Evolutionary conservation across 1,140 invertebrate species (phyloP).

Genomic region (Cardiocondyla obscurior): DNA sequence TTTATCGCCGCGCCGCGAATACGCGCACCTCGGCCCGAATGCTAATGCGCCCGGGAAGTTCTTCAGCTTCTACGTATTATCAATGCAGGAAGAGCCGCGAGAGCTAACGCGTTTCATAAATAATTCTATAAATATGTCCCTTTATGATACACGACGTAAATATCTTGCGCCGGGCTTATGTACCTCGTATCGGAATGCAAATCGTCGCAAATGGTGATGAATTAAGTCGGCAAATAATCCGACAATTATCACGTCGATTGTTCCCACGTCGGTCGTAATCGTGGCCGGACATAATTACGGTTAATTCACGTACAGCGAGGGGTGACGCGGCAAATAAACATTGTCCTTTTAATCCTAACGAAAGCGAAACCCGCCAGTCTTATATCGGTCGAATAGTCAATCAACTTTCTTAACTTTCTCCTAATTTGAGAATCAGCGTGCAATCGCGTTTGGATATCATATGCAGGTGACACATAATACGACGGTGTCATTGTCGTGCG

Average conservation of each 20-base stretch:
- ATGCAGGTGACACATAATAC: neutral
- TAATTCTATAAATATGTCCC: neutral
- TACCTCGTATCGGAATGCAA: neutral
- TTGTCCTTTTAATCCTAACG: conserved; percentile 43
- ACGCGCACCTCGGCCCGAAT: neutral
- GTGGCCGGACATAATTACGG: neutral
- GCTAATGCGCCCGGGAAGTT: neutral
- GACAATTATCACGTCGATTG: conserved; percentile 4
- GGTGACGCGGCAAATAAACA: neutral
- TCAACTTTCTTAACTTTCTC: conserved; percentile 72
- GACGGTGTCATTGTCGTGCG: neutral
- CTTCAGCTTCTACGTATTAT: neutral
- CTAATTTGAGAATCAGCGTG: conserved; percentile 68
- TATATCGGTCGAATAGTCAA: conserved; percentile 64
- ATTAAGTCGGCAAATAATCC: neutral
- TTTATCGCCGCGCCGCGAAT: conserved; percentile 22
- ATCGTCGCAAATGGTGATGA: neutral
- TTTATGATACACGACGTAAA: neutral
- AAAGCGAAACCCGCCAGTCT: conserved; percentile 57
- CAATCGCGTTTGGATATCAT: conserved; percentile 19
- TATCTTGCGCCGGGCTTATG: neutral
- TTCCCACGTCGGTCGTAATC: conserved; percentile 2
- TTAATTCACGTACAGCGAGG: neutral
- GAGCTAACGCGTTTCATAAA: neutral
- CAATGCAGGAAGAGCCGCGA: neutral